A percentile compares a stretch with the other conserved stretches of the same genome.
These are phyloP conservation scores for Zapus hudsonius DNA, from an alignment of 2,113 vertebrate species.

Conservation along the genomic window DNA sequence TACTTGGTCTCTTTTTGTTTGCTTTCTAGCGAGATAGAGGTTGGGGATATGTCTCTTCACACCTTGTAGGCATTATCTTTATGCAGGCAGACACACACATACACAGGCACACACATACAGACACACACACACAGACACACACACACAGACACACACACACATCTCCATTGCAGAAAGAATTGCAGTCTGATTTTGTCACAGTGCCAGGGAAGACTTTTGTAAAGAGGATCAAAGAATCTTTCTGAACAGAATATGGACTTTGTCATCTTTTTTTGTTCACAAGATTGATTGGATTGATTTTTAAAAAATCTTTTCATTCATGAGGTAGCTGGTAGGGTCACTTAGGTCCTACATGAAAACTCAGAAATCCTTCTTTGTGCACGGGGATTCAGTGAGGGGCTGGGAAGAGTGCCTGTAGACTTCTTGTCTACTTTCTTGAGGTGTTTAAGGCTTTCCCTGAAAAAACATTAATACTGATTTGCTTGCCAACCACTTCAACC, in stretches of 20 bases:
- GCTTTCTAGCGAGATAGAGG: neutral
- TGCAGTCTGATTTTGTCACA: neutral
- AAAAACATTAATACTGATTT: neutral
- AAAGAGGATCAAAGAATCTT: constrained; percentile 10
- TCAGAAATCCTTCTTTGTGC: neutral
- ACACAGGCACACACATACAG: neutral
- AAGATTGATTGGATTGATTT: constrained; percentile 9
- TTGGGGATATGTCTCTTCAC: neutral
- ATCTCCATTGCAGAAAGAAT: neutral
- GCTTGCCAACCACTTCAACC: neutral
- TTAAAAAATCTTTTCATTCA: neutral
- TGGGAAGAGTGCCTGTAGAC: neutral
- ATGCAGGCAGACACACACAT: neutral
- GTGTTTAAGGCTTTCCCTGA: neutral
- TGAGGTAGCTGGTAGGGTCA: neutral
- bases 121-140: neutral
- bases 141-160: neutral
- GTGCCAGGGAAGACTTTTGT: neutral
- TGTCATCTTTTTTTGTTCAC: neutral
- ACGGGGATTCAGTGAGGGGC: neutral
- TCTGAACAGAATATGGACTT: constrained; percentile 21
- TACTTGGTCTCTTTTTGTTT: constrained; percentile 27
- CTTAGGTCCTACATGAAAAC: neutral
- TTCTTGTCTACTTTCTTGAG: neutral
- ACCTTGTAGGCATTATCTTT: constrained; percentile 18